phyloP scores from a whole-genome alignment of 2,113 vertebrate genomes.

The Pardalotus punctatus region DNA sequence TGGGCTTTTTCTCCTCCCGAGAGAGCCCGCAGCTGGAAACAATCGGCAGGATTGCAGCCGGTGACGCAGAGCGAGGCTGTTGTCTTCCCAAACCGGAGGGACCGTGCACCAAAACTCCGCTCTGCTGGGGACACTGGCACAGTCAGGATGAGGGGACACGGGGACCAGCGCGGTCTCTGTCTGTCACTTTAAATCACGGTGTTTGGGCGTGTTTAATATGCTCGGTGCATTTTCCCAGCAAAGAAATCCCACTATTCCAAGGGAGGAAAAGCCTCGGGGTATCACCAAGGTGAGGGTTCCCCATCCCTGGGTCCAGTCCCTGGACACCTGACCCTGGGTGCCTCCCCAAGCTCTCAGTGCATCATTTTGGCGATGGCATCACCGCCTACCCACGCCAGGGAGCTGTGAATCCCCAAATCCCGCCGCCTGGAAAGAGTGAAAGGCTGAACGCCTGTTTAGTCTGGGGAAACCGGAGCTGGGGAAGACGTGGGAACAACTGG shows the following conservation, averaged over 20 bases:
- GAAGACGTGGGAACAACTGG: accelerated
- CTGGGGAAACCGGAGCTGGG: not conserved
- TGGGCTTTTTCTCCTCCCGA: not conserved
- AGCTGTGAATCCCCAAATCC: not conserved
- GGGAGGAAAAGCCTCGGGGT: not conserved
- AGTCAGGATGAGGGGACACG: accelerated
- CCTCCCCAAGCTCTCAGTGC: not conserved
- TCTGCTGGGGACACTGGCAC: accelerated
- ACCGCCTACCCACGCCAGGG: accelerated
- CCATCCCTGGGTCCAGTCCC: too few relatives aligned
- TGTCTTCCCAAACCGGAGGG: too few relatives aligned
- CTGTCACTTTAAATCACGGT: accelerated
- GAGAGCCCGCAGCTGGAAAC: not conserved
- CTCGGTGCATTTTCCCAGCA: not conserved
- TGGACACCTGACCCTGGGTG: too few relatives aligned
- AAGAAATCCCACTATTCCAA: not conserved
- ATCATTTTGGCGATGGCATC: accelerated
- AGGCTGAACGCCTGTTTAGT: not conserved
- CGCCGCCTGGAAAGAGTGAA: accelerated
- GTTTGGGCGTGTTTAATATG: accelerated
- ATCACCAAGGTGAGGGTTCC: not conserved
- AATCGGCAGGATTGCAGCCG: not conserved
- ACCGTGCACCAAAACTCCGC: accelerated
- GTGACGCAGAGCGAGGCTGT: not conserved
- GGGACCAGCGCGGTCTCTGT: not conserved